Base-by-base conservation (phyloP, 92 coral and sea anemone genomes). In the Paramuricea clavata region DNA sequence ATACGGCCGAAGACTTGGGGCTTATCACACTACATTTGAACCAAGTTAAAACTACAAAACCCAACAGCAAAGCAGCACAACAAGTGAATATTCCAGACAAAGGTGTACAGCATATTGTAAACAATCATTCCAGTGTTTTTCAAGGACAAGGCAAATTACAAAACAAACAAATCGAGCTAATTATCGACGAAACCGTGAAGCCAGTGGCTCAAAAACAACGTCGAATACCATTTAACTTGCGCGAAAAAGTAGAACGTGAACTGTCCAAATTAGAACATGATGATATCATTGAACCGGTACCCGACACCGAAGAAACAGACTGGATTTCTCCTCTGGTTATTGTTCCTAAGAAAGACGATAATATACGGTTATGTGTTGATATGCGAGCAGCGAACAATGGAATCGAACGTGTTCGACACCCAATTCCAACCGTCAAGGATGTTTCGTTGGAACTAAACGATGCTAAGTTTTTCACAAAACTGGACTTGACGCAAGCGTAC, bases 131-230 rank as follows among this genome's bases (percentile, higher is more conserved):
- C 23, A 21, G 61, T 6, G 50, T 43, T 43, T 43, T 43, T 17
- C 61, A 52, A 17, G 61, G 61, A 52, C 61, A 52, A 52, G 61
- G 61, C 7, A 52, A 52, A 52, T 13, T 52, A 17, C 61, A 52
- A 17, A 52, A 17, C 11, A 52, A 52, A 21, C 61, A 52, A 17
- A 52, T 52, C 11, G 61, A 52, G 61, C 61, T 52, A 13, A 52
- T 52, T 52, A 52, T 52, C 21, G 76, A 69, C 23, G 5, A 28
- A 6, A 34, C 41, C 9, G 76, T 69, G 11, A 27, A 17, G 21
- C 76, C 76, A 1, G 76, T 69, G 7, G 76, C 76, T 27, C 44
- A 69, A 69, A 13, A 23, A 69, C 76, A 33, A 30, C 41, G 76
- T 17, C 41, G 76, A 7, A 69, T 69, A 2, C 76, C 76, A 30